Percentiles rank a stretch among this genome's conserved stretches.
phyloP scores from a whole-genome alignment of 2,888 invertebrate species.

The Drosophila stalkeri region DNA sequence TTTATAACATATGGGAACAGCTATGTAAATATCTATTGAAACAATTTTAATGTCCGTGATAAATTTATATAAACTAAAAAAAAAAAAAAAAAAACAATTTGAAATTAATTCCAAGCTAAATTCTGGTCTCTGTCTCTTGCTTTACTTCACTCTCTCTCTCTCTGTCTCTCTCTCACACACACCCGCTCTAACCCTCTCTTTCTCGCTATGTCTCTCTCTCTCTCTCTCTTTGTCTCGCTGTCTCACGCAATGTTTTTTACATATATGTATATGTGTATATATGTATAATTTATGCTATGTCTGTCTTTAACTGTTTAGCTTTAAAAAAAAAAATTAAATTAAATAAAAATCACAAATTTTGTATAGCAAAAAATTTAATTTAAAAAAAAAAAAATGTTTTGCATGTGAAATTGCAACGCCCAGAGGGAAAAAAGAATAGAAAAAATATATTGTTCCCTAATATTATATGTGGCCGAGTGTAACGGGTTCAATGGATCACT shows the following conservation, averaged over 20 bases:
- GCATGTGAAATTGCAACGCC: conserved; percentile 46
- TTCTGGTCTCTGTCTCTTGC: conserved; percentile 27
- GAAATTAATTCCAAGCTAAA: conserved; percentile 22
- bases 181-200: too few relatives aligned
- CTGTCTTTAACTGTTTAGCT: conserved; percentile 38
- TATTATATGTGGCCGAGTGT: conserved; percentile 7
- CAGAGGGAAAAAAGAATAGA: background rate
- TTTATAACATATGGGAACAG: conserved; percentile 41
- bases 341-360: conserved; percentile 16
- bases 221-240: background rate
- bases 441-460: background rate
- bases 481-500: conserved; percentile 4
- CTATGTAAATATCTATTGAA: conserved; percentile 49
- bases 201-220: conserved; percentile 12
- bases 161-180: conserved; percentile 13
- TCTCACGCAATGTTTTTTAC: conserved; percentile 1
- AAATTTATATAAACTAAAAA: conserved; percentile 11
- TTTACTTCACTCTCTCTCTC: conserved; percentile 15
- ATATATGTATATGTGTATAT: conserved; percentile 2
- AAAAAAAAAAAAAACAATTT: background rate
- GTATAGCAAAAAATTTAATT: conserved; percentile 44
- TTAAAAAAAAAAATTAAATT: background rate
- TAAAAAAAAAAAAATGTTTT: conserved; percentile 26
- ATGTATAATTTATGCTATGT: conserved; percentile 28
- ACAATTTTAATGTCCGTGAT: conserved; percentile 48